A percentile compares a stretch with the other conserved stretches of the same genome.
phyloP scores from a whole-genome alignment of 1,140 invertebrate species.

The Drosophila arizonae region DNA sequence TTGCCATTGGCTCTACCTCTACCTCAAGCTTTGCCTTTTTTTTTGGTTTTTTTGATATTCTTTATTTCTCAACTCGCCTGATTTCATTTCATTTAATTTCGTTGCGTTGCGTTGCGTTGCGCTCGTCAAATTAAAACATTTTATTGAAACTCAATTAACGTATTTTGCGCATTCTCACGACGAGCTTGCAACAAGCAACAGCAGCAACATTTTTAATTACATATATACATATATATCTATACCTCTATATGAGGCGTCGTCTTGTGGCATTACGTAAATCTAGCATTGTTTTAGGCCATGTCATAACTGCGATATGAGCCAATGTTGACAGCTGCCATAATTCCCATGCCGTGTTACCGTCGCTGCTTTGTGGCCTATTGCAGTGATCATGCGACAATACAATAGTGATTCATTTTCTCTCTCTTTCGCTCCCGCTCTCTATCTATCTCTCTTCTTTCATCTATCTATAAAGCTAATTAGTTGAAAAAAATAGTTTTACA shows the following conservation, averaged over 20 bases:
- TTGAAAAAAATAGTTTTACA: not conserved
- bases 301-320: conserved; percentile 46
- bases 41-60: not conserved
- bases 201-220: conserved; percentile 28
- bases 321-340: conserved; percentile 43
- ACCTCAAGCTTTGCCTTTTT: not conserved
- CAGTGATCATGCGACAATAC: not conserved
- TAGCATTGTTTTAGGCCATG: conserved; percentile 58
- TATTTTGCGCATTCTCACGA: conserved; percentile 70
- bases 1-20: not conserved
- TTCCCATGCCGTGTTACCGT: conserved; percentile 34
- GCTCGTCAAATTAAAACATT: conserved; percentile 75
- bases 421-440: not conserved
- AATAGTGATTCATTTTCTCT: not conserved
- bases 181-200: conserved; percentile 37
- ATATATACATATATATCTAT: conserved; percentile 24
- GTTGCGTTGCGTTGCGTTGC: conserved; percentile 15
- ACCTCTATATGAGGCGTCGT: conserved; percentile 4
- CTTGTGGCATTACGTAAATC: conserved; percentile 65
- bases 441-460: not conserved
- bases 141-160: conserved; percentile 79
- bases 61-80: conserved; percentile 14
- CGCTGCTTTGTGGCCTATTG: conserved; percentile 15
- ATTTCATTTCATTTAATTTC: conserved; percentile 39
- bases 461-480: not conserved